A percentile compares a stretch with the other conserved stretches of the same genome.
phyloP scores from a whole-genome alignment of 2,888 invertebrate genomes.

The Amphipyra berbera region DNA sequence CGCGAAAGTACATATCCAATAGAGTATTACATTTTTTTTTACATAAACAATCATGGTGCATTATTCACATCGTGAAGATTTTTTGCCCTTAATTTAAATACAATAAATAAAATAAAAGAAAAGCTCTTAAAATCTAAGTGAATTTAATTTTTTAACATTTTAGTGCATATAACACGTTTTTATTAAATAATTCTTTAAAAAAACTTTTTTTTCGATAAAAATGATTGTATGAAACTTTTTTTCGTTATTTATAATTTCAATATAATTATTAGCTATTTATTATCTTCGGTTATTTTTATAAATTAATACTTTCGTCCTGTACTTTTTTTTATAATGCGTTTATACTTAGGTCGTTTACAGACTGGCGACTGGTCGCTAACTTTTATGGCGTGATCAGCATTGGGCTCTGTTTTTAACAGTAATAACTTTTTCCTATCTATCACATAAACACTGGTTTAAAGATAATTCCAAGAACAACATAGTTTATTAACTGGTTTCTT shows the following conservation, averaged over 20 bases:
- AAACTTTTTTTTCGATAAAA: constrained; percentile 50
- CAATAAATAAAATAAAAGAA: constrained; percentile 67
- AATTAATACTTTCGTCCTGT: constrained; percentile 83
- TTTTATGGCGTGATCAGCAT: background rate
- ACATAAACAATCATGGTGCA: constrained; percentile 80
- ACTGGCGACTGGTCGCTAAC: constrained; percentile 37
- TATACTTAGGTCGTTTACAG: constrained; percentile 68
- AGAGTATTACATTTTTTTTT: constrained; percentile 77
- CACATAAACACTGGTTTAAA: constrained; percentile 17
- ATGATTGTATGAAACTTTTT: constrained; percentile 59
- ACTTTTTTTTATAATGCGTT: constrained; percentile 72
- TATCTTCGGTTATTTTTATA: constrained; percentile 80
- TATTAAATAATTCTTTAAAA: constrained; percentile 52
- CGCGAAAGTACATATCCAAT: constrained; percentile 74
- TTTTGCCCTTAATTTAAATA: constrained; percentile 67
- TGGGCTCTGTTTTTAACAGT: constrained; percentile 1
- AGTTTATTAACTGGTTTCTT: background rate
- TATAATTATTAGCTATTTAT: constrained; percentile 82
- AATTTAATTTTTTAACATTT: constrained; percentile 72
- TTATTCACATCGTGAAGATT: constrained; percentile 83
- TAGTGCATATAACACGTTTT: constrained; percentile 74
- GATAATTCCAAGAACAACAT: constrained; percentile 1
- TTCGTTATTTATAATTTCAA: constrained; percentile 58
- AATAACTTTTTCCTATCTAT: background rate
- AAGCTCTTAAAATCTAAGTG: constrained; percentile 72